phyloP scores from a whole-genome alignment of 2,797 vertebrate genomes.

The Rhynchonycteris naso region DNA sequence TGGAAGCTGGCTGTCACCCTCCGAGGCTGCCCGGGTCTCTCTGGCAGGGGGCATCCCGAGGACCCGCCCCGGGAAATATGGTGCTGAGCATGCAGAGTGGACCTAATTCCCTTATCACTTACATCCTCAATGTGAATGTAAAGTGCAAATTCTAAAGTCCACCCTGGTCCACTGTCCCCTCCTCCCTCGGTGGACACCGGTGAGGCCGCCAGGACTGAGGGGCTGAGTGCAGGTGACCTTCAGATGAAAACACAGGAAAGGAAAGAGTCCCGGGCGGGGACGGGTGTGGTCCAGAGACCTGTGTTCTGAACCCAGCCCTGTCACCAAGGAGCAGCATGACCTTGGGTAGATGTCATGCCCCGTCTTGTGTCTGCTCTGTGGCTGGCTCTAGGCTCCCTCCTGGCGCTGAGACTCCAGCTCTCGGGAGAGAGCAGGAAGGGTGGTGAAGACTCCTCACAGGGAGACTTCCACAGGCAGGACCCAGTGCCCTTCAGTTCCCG shows the following conservation, averaged over 20 bases:
- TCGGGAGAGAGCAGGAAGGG: accelerated
- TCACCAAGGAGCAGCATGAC: background rate
- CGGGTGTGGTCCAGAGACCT: background rate
- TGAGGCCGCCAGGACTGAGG: background rate
- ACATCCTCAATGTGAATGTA: accelerated
- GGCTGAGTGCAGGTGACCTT: background rate
- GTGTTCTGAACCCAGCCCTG: background rate
- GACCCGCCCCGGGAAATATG: background rate
- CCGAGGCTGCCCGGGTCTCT: background rate
- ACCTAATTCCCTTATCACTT: accelerated
- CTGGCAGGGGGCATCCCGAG: background rate
- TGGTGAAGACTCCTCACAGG: background rate
- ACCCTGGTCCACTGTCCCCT: background rate
- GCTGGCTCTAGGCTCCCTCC: background rate
- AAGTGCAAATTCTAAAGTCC: background rate
- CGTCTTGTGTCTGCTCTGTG: background rate
- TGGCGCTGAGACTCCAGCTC: background rate
- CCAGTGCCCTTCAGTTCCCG: background rate
- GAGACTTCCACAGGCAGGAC: background rate
- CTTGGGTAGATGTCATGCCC: too few species aligned
- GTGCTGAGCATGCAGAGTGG: background rate
- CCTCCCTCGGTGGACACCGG: background rate
- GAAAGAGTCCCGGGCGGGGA: background rate
- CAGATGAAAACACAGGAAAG: background rate
- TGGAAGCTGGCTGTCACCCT: background rate